Conservation (phyloP, 37 sponge, comb jelly and placozoan species). For the Mnemiopsis leidyi region DNA sequence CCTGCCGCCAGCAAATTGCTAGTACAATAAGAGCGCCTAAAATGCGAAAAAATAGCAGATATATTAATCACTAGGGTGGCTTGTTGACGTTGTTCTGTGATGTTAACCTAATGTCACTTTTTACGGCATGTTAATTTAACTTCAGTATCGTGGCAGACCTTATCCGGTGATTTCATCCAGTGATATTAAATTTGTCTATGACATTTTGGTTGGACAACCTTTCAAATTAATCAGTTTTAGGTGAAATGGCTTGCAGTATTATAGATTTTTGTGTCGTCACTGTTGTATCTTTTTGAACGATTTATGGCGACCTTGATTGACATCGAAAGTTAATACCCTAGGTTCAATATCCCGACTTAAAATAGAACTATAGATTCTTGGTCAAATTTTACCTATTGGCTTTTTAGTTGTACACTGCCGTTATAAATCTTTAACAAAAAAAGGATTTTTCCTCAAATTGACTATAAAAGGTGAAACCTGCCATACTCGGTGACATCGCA, state of each 20-base stretch:
- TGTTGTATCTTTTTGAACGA: not conserved
- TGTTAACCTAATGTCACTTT: not conserved
- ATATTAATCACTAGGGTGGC: not conserved
- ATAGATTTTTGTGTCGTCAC: not conserved
- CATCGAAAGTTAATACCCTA: too few relatives aligned
- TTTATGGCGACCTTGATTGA: not conserved
- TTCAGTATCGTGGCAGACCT: not conserved
- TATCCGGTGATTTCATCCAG: not conserved
- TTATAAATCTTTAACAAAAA: too few relatives aligned
- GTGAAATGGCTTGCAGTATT: not conserved
- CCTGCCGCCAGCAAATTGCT: not conserved
- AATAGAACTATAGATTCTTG: too few relatives aligned
- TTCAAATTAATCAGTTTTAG: not conserved
- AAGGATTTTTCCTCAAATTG: too few relatives aligned
- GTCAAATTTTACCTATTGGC: too few relatives aligned
- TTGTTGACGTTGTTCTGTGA: not conserved
- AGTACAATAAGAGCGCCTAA: not conserved
- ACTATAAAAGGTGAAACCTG: too few relatives aligned
- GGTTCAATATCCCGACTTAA: too few relatives aligned
- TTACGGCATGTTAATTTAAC: not conserved
- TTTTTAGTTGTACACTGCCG: too few relatives aligned
- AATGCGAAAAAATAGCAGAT: not conserved
- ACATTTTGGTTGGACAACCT: not conserved
- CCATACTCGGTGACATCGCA: too few relatives aligned
- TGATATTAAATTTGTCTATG: not conserved